Base-by-base conservation (phyloP, 2,113 vertebrate genomes). In the Gymnobelideus leadbeateri region DNA sequence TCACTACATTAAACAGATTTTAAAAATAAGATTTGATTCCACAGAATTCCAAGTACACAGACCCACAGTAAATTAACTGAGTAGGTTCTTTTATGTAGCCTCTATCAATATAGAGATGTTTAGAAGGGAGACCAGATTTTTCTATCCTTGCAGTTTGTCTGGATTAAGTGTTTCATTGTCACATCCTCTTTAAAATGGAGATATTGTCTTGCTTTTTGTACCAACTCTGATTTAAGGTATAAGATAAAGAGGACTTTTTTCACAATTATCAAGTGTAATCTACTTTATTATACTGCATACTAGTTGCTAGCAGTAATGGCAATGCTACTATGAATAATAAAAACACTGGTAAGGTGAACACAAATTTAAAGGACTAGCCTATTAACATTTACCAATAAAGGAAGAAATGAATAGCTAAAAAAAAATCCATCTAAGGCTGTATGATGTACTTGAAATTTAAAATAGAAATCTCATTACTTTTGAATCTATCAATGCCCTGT, bases 351-450 rank as follows among this genome's bases (percentile, higher is more conserved):
- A 90, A 91, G n/a, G 49, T 37, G 57, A n/a, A 94, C 93, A 52
- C 16, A 55, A 89, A 57, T 12, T 94, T 92, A 96, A 95, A 89
- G 28, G 92, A 49, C 24, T 77, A n/a, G 95, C 25, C 92, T 46
- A 25, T 52, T 12, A 96, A 93, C 19, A 94, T 95, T 97, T 94
- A 53, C 26, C n/a, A 93, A 94, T 68, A 92, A 93, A 94, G 26
- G 92, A 95, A 19, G 10, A 91, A 0, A 3, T 94, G 94, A 43
- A 1, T 90, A 31, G 94, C 23, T 54, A 96, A 95, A 93, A 49
- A 53, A 54, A 54, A 55, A 55, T 95, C 26, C 12, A 93, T 91
- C 0, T 14, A 89, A 92, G 55, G 1, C 3, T 92, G 49, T 89
- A 7, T 77, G 95, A 92, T 91, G 47, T 8, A 61, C 31, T 57